Conservation (phyloP, 2,888 invertebrate genomes). For the Lissonota sp. region DNA sequence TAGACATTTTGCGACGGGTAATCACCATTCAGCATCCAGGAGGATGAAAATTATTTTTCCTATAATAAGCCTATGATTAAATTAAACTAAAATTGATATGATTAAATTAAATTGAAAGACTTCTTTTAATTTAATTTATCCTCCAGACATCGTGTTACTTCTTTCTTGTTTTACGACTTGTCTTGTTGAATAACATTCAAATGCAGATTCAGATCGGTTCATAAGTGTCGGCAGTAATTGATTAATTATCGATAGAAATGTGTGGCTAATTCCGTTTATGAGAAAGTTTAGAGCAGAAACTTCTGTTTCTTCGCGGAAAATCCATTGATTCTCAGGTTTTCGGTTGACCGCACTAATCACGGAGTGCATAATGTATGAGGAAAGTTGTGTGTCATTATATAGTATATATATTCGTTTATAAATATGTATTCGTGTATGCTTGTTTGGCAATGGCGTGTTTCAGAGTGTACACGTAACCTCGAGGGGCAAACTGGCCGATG, state of each 20-base stretch:
- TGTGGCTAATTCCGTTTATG: neutral
- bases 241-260: slow-evolving; percentile 25
- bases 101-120: too few relatives aligned
- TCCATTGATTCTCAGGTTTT: slow-evolving; percentile 37
- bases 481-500: slow-evolving; percentile 39
- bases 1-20: slow-evolving; percentile 1
- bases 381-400: too few relatives aligned
- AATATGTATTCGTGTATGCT: neutral
- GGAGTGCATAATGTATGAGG: neutral
- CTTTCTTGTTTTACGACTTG: neutral
- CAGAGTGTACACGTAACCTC: slow-evolving; percentile 4
- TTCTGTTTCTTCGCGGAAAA: slow-evolving; percentile 39
- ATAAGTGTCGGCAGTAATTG: slow-evolving; percentile 35
- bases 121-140: too few relatives aligned
- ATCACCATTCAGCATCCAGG: neutral
- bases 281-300: slow-evolving; percentile 12
- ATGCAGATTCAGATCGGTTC: slow-evolving; percentile 4
- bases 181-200: neutral
- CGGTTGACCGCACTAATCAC: slow-evolving; percentile 10
- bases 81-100: too few relatives aligned
- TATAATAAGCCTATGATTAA: too few relatives aligned
- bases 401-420: slow-evolving; percentile 16
- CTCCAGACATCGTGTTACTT: too few relatives aligned
- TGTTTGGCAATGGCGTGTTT: neutral
- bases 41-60: neutral